Percentiles rank a stretch among this genome's conserved stretches.
These are phyloP conservation scores for Hydractinia echinata DNA, from an alignment of 30 jellyfish, hydroid and myxozoan species.

Conservation along the genomic window DNA sequence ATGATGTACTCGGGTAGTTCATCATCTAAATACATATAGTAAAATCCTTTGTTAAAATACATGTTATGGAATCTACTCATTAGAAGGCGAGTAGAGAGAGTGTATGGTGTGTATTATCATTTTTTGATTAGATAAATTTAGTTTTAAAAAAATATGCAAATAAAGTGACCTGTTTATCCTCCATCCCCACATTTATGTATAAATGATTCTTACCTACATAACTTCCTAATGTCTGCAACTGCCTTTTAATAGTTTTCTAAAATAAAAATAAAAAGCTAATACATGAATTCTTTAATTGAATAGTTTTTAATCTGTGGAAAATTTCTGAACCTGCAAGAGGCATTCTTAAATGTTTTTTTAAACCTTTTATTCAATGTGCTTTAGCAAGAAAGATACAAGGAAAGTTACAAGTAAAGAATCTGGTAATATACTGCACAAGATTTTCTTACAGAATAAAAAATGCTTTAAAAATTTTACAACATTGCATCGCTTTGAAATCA, in stretches of 20 bases:
- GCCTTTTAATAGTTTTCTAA: conserved; percentile 61
- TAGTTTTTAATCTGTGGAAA: too few relatives aligned
- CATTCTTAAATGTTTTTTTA: too few relatives aligned
- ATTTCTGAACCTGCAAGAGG: too few relatives aligned
- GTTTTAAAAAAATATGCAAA: not conserved
- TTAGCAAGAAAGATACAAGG: too few relatives aligned
- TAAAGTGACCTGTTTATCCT: not conserved
- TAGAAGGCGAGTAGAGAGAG: not conserved
- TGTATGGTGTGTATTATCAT: not conserved
- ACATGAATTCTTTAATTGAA: too few relatives aligned
- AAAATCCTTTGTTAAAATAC: not conserved
- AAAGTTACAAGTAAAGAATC: too few relatives aligned
- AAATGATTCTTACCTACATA: conserved; percentile 66
- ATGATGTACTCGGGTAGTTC: conserved; percentile 88
- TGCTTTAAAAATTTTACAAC: too few relatives aligned
- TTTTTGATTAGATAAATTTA: not conserved
- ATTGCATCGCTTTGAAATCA: too few relatives aligned
- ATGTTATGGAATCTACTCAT: not conserved
- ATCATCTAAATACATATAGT: conserved; percentile 48
- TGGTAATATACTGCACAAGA: too few relatives aligned
- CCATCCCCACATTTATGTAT: not conserved
- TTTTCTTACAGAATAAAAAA: too few relatives aligned
- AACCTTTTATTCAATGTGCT: too few relatives aligned
- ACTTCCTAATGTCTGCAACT: conserved; percentile 74
- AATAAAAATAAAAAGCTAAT: not conserved